Conservation (phyloP, 2,888 invertebrate genomes). For the Biston stratarius region DNA sequence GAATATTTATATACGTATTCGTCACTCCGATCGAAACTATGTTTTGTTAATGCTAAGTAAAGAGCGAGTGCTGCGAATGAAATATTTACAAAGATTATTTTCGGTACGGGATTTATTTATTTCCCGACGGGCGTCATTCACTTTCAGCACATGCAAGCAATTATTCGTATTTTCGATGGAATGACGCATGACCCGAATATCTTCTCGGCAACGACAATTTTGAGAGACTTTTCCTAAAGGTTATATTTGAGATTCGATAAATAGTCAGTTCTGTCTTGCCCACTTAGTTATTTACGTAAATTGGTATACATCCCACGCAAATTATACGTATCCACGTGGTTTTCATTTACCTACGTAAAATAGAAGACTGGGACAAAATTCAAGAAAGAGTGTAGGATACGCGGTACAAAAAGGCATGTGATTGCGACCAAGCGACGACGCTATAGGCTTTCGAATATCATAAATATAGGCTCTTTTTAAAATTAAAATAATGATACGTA, state of each 20-base stretch:
- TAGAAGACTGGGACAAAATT: background rate
- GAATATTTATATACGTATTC: slow-evolving; percentile 80
- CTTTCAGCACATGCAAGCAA: slow-evolving; percentile 77
- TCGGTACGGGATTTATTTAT: slow-evolving; percentile 72
- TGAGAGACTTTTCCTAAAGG: slow-evolving; percentile 46
- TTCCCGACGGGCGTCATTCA: slow-evolving; percentile 72
- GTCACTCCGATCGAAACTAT: slow-evolving; percentile 73
- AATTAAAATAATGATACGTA: too few relatives aligned
- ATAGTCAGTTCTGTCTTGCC: slow-evolving; percentile 19
- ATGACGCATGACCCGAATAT: slow-evolving; percentile 79
- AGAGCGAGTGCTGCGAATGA: slow-evolving; percentile 67
- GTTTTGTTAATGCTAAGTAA: slow-evolving; percentile 78
- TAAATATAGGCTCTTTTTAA: too few relatives aligned
- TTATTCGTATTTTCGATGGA: slow-evolving; percentile 70
- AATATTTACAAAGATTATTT: slow-evolving; percentile 81
- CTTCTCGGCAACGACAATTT: slow-evolving; percentile 61
- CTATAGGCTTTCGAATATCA: too few relatives aligned
- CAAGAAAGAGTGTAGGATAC: background rate
- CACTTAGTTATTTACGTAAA: slow-evolving; percentile 14
- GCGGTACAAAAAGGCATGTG: background rate
- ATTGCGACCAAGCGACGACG: background rate
- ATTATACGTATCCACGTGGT: slow-evolving; percentile 4
- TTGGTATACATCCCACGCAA: slow-evolving; percentile 27
- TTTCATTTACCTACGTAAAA: background rate
- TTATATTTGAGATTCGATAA: slow-evolving; percentile 37